phyloP scores from a whole-genome alignment of 2,113 vertebrate species.

The Brevimyrus niger region DNA sequence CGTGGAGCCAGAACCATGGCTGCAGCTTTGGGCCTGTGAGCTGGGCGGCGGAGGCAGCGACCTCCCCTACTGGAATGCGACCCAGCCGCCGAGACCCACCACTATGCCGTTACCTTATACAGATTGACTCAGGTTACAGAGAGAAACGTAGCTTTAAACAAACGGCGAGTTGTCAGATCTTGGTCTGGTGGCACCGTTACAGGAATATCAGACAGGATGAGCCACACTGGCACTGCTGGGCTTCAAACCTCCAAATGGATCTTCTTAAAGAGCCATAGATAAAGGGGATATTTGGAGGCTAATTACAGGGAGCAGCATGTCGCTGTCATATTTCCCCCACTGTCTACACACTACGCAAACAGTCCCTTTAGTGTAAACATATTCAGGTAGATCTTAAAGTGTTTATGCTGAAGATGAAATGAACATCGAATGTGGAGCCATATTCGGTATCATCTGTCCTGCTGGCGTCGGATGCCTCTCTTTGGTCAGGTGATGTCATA shows the following conservation, averaged over 20 bases:
- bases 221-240: neutral
- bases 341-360: neutral
- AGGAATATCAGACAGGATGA: neutral
- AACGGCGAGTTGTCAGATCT: conserved; percentile 33
- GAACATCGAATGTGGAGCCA: neutral
- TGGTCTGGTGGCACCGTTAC: neutral
- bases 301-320: neutral
- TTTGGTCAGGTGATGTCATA: neutral
- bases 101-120: conserved; percentile 46
- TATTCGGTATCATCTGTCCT: neutral
- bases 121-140: conserved; percentile 41
- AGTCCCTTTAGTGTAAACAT: neutral
- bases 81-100: no score
- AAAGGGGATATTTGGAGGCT: neutral
- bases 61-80: neutral
- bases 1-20: neutral
- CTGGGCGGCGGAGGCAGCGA: neutral
- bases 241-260: neutral
- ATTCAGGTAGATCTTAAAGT: neutral
- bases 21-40: neutral
- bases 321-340: neutral
- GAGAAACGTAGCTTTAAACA: conserved; percentile 52
- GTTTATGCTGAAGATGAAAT: neutral
- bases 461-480: neutral
- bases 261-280: neutral